Evolutionary conservation across 2,113 vertebrate species (phyloP).

Genomic region (Cyprinodon tularosa): DNA sequence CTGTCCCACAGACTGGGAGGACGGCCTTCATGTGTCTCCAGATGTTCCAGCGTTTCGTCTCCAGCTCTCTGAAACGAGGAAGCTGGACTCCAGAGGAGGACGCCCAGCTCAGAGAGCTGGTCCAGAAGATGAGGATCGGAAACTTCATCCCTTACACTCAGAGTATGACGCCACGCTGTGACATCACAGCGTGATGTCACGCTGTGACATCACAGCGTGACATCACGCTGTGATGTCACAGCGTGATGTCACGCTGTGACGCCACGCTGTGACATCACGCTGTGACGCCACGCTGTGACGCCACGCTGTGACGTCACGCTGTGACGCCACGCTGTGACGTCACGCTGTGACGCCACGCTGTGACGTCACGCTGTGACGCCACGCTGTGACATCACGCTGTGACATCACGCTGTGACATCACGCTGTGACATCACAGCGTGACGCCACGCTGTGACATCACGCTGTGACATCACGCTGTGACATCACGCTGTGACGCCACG

Average conservation of each 20-base stretch:
- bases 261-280: conserved; percentile 3
- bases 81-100: conserved; percentile 87
- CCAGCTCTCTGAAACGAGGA: conserved; percentile 78
- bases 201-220: conserved; percentile 22
- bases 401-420: neutral
- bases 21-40: conserved; percentile 95
- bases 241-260: neutral
- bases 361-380: neutral
- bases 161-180: conserved; percentile 72
- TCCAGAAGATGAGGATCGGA: conserved; percentile 92
- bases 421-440: too few relatives aligned
- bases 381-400: conserved; percentile 2
- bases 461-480: conserved; percentile 23
- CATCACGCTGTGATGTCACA: neutral
- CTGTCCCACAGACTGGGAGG: conserved; percentile 80
- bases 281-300: neutral
- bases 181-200: too few relatives aligned
- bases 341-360: neutral
- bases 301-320: neutral
- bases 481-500: neutral
- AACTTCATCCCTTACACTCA: conserved; percentile 91
- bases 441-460: conserved; percentile 4
- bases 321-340: conserved; percentile 22
- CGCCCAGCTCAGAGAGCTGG: conserved; percentile 81
- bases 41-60: conserved; percentile 85